These are phyloP conservation scores for Bursaphelenchus okinawaensis DNA, from an alignment of 2,888 invertebrate species.

Conservation along the genomic window DNA sequence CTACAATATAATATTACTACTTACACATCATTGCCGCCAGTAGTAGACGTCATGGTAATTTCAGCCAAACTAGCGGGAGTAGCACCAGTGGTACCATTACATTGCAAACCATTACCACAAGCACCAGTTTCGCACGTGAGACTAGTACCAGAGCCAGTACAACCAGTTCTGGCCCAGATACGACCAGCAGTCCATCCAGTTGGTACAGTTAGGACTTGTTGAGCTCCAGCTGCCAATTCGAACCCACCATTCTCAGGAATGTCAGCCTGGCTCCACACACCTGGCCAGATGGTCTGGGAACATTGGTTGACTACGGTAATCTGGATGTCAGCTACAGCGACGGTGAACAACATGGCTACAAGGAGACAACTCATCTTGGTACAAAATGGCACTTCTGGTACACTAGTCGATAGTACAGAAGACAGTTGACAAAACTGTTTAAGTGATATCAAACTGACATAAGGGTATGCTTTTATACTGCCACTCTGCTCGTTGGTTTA, in stretches of 20 bases:
- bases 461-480: too few relatives aligned
- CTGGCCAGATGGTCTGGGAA: conserved; percentile 45
- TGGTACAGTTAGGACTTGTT: conserved; percentile 24
- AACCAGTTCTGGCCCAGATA: conserved; percentile 44
- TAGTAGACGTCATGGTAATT: conserved; percentile 59
- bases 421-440: too few relatives aligned
- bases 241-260: conserved; percentile 39
- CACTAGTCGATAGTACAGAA: too few relatives aligned
- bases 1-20: too few relatives aligned
- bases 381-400: too few relatives aligned
- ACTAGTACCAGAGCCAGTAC: conserved; percentile 33
- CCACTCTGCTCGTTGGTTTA: too few relatives aligned
- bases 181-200: conserved; percentile 41
- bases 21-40: conserved; percentile 37
- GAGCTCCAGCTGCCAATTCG: conserved; percentile 24
- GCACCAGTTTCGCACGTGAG: conserved; percentile 46
- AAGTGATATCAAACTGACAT: too few relatives aligned
- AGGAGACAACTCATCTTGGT: background rate
- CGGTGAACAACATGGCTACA: background rate
- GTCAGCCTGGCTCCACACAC: conserved; percentile 34
- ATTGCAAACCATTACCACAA: conserved; percentile 46
- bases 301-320: conserved; percentile 43
- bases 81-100: conserved; percentile 61
- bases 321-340: background rate
- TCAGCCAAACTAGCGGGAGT: conserved; percentile 61